A percentile compares a stretch with the other conserved stretches of the same genome.
Conservation (phyloP, 2,797 vertebrate genomes). For the Morus bassanus region DNA sequence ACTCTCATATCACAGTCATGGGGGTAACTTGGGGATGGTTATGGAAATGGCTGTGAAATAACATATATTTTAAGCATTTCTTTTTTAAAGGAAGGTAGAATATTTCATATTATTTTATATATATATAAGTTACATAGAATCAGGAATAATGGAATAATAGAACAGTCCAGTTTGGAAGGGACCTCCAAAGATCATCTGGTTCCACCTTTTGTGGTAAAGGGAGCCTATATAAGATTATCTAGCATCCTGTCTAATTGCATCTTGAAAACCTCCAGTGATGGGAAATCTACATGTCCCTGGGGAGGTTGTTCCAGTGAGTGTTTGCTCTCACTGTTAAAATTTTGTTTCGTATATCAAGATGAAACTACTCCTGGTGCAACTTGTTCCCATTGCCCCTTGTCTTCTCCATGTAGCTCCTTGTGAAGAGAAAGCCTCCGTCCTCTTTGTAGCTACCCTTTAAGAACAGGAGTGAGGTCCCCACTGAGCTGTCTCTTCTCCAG, state of each 20-base stretch:
- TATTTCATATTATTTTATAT: background rate
- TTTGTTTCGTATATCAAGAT: background rate
- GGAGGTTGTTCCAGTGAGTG: background rate
- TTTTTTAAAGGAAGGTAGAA: background rate
- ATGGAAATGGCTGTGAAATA: background rate
- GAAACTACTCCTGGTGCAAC: background rate
- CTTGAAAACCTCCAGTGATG: background rate
- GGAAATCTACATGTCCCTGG: too few species aligned
- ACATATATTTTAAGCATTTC: accelerated
- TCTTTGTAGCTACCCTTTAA: background rate
- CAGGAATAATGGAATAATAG: background rate
- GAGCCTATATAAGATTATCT: background rate
- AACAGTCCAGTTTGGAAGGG: background rate
- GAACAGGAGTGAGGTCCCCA: background rate
- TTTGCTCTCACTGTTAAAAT: background rate
- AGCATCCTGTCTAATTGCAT: background rate
- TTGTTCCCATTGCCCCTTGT: background rate
- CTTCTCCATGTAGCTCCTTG: background rate
- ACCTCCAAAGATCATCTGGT: background rate
- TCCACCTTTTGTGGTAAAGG: background rate
- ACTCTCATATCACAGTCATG: background rate
- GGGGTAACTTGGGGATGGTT: background rate
- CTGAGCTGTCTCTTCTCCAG: background rate
- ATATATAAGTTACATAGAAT: background rate
- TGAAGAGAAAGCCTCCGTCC: background rate